Evolutionary conservation across 2,797 vertebrate genomes (phyloP), one percentile per base, ranked within the genome.

Genomic region (Carapus acus): DNA sequence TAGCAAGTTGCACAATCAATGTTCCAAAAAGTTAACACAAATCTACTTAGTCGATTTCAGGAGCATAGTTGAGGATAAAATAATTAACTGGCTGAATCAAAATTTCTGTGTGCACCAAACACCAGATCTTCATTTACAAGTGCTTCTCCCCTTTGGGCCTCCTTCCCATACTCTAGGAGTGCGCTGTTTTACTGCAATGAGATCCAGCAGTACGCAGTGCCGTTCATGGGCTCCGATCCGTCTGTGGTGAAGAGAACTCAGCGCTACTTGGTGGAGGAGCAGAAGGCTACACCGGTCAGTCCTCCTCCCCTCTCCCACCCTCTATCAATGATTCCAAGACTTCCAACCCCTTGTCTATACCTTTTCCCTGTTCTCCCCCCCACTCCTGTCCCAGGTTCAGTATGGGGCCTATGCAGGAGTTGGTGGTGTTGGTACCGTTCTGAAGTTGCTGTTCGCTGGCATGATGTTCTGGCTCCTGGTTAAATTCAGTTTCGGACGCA

Each of bases 211-310:
- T 99, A 97, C 7, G 67, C 88, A 0, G 18, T 96, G 65, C 92
- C 91, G 19, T 98, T 99, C 76, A 77, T 93, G 87, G 96, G 93
- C 34, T 77, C 93, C 7, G 96, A 99, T 63, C 83, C 55, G 1
- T 90, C 96, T 1, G 94, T 98, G 47, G 94, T 98, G 62, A 96
- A 83, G 83, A 88, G 94, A 51, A 91, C 88, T 46, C 94, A 98
- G 62, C 91, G 90, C 45, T 96, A 88, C 55, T 79, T 98, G 51
- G 49, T 83, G 37, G 90, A 93, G 8, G 84, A 91, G 36, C 62
- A 90, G 16, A 36, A 93, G 37, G 86, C 88, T 43, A 83, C 88
- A 23, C 94, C 93, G 8, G 96, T 97, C 69, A 86, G 92, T 87
- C 9, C 27, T 17, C 22, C 8, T 6, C 31, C 16, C 23, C 4